phyloP scores from a whole-genome alignment of 2,888 invertebrate genomes.

The Tetramorium bicarinatum region DNA sequence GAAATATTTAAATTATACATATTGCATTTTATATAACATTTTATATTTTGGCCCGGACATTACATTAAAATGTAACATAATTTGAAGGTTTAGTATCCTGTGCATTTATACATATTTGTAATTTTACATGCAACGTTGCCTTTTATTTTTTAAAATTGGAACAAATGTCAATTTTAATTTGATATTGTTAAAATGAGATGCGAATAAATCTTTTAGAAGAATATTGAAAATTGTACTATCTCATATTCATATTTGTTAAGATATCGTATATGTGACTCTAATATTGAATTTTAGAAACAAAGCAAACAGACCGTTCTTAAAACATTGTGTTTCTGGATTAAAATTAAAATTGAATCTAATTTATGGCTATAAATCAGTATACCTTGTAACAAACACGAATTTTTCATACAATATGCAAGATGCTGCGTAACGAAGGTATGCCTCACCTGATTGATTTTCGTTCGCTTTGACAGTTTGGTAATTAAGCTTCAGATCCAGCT shows the following conservation, averaged over 20 bases:
- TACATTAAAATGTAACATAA: conserved; percentile 40
- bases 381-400: not conserved
- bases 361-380: not conserved
- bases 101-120: conserved; percentile 71
- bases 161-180: conserved; percentile 11
- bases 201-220: not conserved
- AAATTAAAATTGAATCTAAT: not conserved
- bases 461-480: conserved; percentile 29
- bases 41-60: conserved; percentile 28
- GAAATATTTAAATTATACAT: conserved; percentile 50
- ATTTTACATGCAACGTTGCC: conserved; percentile 66
- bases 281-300: not conserved
- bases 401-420: not conserved
- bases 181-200: not conserved
- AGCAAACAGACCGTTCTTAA: no score
- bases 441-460: conserved; percentile 16
- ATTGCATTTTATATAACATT: conserved; percentile 41
- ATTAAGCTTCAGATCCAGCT: conserved; percentile 15
- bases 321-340: no score
- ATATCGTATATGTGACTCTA: not conserved
- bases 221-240: not conserved
- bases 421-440: conserved; percentile 1
- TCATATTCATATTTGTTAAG: not conserved
- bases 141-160: not conserved
- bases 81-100: conserved; percentile 52